Conservation (phyloP, 64 coral and sea anemone species). For the Pocillopora damicornis region DNA sequence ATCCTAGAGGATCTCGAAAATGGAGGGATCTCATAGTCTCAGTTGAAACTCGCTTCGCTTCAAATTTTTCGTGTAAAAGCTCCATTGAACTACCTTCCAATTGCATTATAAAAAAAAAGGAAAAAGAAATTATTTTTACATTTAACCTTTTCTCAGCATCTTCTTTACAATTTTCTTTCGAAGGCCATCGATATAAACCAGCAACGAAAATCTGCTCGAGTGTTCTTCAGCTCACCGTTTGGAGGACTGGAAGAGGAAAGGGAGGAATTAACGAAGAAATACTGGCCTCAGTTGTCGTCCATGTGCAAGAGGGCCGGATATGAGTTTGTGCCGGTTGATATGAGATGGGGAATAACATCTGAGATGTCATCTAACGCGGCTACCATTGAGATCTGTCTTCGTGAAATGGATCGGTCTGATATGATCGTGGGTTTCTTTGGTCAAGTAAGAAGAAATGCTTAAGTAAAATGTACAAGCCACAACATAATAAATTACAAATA, state of each 20-base stretch:
- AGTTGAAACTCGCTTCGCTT: too few species aligned
- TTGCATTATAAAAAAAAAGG: not conserved
- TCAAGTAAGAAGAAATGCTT: constrained; percentile 50
- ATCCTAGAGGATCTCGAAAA: too few species aligned
- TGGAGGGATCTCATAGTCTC: too few species aligned
- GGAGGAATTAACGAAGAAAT: constrained; percentile 92
- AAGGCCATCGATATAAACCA: not conserved
- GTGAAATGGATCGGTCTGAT: constrained; percentile 91
- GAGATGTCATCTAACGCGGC: constrained; percentile 94
- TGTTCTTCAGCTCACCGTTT: constrained; percentile 94
- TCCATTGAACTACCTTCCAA: not conserved
- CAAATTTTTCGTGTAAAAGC: too few species aligned
- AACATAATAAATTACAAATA: too few species aligned
- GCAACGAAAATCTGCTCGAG: constrained; percentile 61
- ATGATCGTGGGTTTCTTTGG: constrained; percentile 98
- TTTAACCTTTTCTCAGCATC: not conserved
- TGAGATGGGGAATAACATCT: constrained; percentile 89
- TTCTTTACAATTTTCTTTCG: not conserved
- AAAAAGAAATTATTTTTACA: not conserved
- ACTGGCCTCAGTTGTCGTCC: constrained; percentile 78
- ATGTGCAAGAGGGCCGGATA: constrained; percentile 81
- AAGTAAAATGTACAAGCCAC: not conserved
- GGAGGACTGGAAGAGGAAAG: constrained; percentile 86
- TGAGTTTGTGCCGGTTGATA: constrained; percentile 90
- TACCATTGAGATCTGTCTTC: constrained; percentile 87